Evolutionary conservation across 2,113 vertebrate species (phyloP).

Genomic region (Gnathonemus echidnorhynchus): DNA sequence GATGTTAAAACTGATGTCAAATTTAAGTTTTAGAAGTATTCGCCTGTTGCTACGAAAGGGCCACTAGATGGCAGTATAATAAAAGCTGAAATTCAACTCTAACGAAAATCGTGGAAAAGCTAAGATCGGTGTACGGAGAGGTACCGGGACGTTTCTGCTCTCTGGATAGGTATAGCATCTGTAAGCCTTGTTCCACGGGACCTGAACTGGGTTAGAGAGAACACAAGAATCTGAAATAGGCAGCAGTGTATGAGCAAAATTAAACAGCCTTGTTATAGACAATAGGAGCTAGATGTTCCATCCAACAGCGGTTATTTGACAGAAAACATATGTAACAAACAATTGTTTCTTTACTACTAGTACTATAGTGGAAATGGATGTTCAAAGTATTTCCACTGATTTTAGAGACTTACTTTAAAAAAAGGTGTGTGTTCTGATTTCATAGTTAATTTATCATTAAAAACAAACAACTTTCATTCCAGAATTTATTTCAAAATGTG

Average conservation of each 20-base stretch:
- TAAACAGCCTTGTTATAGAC: neutral
- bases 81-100: neutral
- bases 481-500: conserved; percentile 38
- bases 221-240: neutral
- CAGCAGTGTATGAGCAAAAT: neutral
- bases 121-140: neutral
- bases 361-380: neutral
- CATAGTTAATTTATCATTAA: neutral
- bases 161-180: neutral
- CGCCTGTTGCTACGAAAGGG: neutral
- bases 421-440: neutral
- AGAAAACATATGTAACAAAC: neutral
- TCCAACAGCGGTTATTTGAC: neutral
- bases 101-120: neutral
- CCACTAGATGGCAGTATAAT: conserved; percentile 4
- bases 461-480: neutral
- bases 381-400: neutral
- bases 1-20: neutral
- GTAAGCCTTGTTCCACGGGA: neutral
- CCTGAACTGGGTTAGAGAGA: neutral
- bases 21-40: neutral
- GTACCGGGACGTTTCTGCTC: neutral
- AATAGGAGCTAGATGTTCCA: neutral
- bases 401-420: neutral
- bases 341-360: neutral